Evolutionary conservation across 92 coral and sea anemone genomes (phyloP).

Genomic region (Palythoa heliodiscus): DNA sequence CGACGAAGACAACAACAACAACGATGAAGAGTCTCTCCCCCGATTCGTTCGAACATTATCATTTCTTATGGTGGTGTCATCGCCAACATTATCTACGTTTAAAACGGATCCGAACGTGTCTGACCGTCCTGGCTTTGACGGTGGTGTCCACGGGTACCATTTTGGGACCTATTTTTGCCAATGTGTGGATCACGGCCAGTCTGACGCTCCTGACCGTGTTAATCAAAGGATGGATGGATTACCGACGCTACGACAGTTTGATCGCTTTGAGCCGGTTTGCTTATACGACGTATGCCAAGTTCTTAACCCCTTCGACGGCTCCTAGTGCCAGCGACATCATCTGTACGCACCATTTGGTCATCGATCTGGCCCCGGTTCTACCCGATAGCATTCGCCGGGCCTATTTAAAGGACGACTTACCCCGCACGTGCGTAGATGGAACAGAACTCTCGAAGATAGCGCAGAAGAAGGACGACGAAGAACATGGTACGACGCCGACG

Average conservation of each 20-base stretch:
- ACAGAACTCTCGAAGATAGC: background rate
- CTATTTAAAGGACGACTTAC: slow-evolving; percentile 27
- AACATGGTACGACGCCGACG: slow-evolving; percentile 7
- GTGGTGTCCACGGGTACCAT: slow-evolving; percentile 4
- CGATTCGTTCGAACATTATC: background rate
- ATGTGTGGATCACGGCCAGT: background rate
- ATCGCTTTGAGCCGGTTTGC: slow-evolving; percentile 37
- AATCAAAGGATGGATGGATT: slow-evolving; percentile 44
- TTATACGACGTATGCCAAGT: slow-evolving; percentile 31
- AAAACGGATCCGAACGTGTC: background rate
- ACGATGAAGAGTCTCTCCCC: background rate
- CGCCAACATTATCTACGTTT: slow-evolving; percentile 22
- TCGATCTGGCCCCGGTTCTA: slow-evolving; percentile 13
- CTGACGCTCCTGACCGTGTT: background rate
- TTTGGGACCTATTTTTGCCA: slow-evolving; percentile 15
- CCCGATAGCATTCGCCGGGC: slow-evolving; percentile 22
- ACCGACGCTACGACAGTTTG: slow-evolving; percentile 2
- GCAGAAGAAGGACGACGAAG: slow-evolving; percentile 16
- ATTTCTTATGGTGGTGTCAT: slow-evolving; percentile 42
- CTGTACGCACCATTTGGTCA: slow-evolving; percentile 26
- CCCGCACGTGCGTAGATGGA: slow-evolving; percentile 3
- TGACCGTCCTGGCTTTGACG: background rate
- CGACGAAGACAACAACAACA: background rate
- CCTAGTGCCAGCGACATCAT: slow-evolving; percentile 21
- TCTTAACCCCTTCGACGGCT: slow-evolving; percentile 8